These are phyloP conservation scores for Cyanoramphus novaezelandiae DNA, from an alignment of 2,113 vertebrate genomes.

Conservation along the genomic window DNA sequence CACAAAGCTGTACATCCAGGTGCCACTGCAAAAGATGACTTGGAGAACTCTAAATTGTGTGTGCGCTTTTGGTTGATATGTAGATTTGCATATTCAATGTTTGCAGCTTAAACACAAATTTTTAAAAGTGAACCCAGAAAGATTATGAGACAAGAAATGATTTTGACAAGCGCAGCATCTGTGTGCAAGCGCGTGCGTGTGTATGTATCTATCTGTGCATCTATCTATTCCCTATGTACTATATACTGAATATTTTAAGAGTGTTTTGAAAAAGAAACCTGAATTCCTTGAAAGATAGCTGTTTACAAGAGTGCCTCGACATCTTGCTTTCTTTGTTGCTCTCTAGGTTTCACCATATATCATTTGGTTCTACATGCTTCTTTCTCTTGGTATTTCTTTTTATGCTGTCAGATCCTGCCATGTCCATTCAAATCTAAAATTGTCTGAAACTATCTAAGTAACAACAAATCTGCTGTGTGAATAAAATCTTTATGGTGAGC, in stretches of 20 bases:
- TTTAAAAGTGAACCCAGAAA: conserved; percentile 51
- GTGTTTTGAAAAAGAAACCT: conserved; percentile 49
- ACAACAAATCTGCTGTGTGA: conserved; percentile 82
- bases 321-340: conserved; percentile 68
- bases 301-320: conserved; percentile 58
- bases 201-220: conserved; percentile 19
- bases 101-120: conserved; percentile 37
- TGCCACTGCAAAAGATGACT: background rate
- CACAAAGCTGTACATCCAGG: background rate
- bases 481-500: conserved; percentile 81
- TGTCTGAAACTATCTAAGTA: conserved; percentile 80
- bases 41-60: background rate
- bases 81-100: conserved; percentile 42
- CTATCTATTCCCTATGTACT: conserved; percentile 62
- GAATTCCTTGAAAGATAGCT: conserved; percentile 62
- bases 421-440: conserved; percentile 82
- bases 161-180: conserved; percentile 44
- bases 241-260: conserved; percentile 61
- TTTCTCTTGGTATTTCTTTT: conserved; percentile 76
- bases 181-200: background rate
- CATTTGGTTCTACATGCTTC: conserved; percentile 72
- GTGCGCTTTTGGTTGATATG: background rate
- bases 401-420: conserved; percentile 77
- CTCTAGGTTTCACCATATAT: conserved; percentile 70
- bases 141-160: conserved; percentile 21